Evolutionary conservation across 2,888 invertebrate species (phyloP), one percentile per base, ranked within the genome.

Genomic region (Ichneumoninae sp.): DNA sequence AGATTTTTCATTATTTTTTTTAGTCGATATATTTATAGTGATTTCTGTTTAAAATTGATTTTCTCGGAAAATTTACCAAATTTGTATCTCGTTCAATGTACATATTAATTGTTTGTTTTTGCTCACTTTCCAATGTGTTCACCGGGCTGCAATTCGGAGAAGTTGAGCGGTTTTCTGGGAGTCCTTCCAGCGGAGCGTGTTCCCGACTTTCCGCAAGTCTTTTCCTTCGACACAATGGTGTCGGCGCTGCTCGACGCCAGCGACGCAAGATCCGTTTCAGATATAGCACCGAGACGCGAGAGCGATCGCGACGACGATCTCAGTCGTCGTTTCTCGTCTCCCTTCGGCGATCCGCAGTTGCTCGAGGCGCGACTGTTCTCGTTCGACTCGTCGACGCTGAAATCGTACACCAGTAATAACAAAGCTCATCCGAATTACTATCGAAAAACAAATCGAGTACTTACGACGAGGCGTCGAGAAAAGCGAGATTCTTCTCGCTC

Each of bases 361-460:
- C 88, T 88, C 82, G 89, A 91, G 40, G 90, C 88, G 82, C 89
- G 87, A 74, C 89, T 91, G 68, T 86, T 88, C 33, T 87, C 88
- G 57, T 85, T 88, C 26, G 88, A 87, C 73, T 86, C 57, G 16
- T 88, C 85, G 33, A 82, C 50, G 65, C 88, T 87, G 60, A 47
- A 74, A 79, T 70, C 50, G 19, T 36, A 30, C 36, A 63, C 22
- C 65, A n/a, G 3, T 65, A 22, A 47, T 75, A n/a, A 33, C 33
- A 33, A 47, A 47, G n/a, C 16, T 33, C 33, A 4, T 33, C 6
- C 33, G 1, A 33, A 63, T 63, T n/a, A n/a, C 6, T n/a, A 63
- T 33, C n/a, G 4, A 19, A 40, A 33, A 10, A 50, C 44, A 36
- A 10, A 19, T 30, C n/a, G 36, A 60, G 0, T 68, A 79, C 85